These are phyloP conservation scores for Crematogaster levior DNA, from an alignment of 2,888 invertebrate species.

Conservation along the genomic window DNA sequence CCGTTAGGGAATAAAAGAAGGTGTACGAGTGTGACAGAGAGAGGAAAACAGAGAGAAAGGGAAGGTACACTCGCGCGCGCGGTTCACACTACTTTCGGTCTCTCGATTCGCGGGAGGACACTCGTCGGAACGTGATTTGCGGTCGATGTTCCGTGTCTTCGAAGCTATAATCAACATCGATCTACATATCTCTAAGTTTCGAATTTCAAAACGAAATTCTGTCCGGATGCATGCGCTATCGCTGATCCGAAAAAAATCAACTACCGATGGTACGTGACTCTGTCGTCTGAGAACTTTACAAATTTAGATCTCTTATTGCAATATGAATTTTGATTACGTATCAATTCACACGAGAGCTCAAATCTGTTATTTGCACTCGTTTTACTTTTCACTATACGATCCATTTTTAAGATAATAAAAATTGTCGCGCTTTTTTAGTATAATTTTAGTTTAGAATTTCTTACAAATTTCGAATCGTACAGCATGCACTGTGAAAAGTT, in stretches of 20 bases:
- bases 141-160: conserved; percentile 53
- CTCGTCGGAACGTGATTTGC: conserved; percentile 58
- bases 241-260: conserved; percentile 2
- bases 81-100: conserved; percentile 64
- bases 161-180: conserved; percentile 64
- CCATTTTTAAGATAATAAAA: not conserved
- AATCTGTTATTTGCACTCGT: not conserved
- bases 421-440: not conserved
- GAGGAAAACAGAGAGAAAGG: conserved; percentile 41
- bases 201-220: conserved; percentile 8
- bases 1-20: conserved; percentile 36
- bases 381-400: not conserved
- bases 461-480: not conserved
- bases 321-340: not conserved
- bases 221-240: not conserved
- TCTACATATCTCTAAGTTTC: conserved; percentile 55
- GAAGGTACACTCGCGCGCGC: conserved; percentile 51
- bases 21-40: not conserved
- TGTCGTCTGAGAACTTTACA: not conserved
- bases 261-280: not conserved
- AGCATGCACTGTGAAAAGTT: not conserved
- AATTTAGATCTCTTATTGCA: not conserved
- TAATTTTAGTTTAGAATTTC: not conserved
- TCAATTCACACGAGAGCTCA: not conserved
- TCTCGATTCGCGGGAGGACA: conserved; percentile 55